These are phyloP conservation scores for Julus scanicus DNA, from an alignment of 2,888 invertebrate species.

Conservation along the genomic window DNA sequence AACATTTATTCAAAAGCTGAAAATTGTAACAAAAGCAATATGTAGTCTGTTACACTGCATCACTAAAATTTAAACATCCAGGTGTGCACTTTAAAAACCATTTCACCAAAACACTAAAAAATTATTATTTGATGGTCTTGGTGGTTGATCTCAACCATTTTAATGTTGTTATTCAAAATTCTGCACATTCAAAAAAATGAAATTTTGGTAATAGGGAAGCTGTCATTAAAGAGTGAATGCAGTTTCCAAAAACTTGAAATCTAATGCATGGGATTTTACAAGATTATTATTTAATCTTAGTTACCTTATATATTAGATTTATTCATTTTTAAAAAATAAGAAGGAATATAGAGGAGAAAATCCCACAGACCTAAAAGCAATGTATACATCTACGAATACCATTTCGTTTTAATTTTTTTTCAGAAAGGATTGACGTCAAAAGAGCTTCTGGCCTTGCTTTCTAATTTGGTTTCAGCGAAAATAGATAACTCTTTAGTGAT, in stretches of 20 bases:
- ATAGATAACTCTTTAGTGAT: conserved; percentile 10
- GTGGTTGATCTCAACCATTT: too few species aligned
- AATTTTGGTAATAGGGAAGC: background rate
- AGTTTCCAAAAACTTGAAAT: background rate
- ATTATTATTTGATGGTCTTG: background rate
- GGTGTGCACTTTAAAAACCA: too few species aligned
- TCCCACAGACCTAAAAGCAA: background rate
- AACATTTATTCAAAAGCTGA: background rate
- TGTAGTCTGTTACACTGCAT: background rate
- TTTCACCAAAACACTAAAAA: background rate
- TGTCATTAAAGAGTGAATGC: background rate
- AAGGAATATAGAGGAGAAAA: background rate
- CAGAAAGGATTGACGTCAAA: background rate
- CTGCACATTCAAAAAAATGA: background rate
- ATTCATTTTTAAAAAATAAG: background rate
- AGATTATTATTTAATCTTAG: too few species aligned
- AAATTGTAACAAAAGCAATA: background rate
- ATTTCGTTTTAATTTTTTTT: background rate
- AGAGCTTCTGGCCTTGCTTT: background rate
- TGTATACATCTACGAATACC: background rate
- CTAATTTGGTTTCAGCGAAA: conserved; percentile 23
- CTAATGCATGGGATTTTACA: too few species aligned
- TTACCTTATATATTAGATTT: background rate
- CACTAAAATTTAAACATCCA: too few species aligned
- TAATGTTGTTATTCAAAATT: too few species aligned